These are phyloP conservation scores for Drosophila hawaiiensis DNA, from an alignment of 2,888 invertebrate genomes.

Conservation along the genomic window DNA sequence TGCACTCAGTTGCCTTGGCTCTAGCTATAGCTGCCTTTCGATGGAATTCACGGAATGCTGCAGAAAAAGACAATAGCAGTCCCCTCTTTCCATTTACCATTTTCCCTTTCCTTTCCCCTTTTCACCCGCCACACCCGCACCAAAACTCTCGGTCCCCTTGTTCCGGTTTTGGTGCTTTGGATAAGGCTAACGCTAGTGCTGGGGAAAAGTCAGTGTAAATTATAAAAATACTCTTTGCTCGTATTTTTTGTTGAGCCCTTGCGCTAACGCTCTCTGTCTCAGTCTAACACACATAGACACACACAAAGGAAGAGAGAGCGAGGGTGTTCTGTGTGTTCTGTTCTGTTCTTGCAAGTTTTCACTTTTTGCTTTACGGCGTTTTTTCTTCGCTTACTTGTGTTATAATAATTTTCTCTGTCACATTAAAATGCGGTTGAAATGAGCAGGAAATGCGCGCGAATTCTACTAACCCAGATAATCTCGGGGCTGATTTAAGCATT, in stretches of 20 bases:
- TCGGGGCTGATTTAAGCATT: slow-evolving; percentile 67
- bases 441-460: slow-evolving; percentile 79
- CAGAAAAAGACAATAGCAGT: slow-evolving; percentile 59
- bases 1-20: slow-evolving; percentile 43
- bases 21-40: slow-evolving; percentile 43
- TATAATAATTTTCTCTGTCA: slow-evolving; percentile 73
- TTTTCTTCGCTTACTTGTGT: slow-evolving; percentile 57
- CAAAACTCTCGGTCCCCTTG: slow-evolving; percentile 12
- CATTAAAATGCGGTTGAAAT: slow-evolving; percentile 73
- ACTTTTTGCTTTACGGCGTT: slow-evolving; percentile 38
- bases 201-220: slow-evolving; percentile 69
- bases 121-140: neutral
- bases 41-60: slow-evolving; percentile 52
- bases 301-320: neutral
- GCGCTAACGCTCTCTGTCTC: slow-evolving; percentile 2
- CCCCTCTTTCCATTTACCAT: neutral
- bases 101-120: neutral
- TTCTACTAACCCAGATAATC: slow-evolving; percentile 78
- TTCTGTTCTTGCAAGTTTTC: slow-evolving; percentile 49
- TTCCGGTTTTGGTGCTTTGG: slow-evolving; percentile 40
- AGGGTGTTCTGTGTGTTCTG: neutral
- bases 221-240: slow-evolving; percentile 70
- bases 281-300: neutral
- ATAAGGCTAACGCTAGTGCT: slow-evolving; percentile 18
- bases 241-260: slow-evolving; percentile 57